Evolutionary conservation across 2,113 vertebrate genomes (phyloP).

Genomic region (Aythya baeri): DNA sequence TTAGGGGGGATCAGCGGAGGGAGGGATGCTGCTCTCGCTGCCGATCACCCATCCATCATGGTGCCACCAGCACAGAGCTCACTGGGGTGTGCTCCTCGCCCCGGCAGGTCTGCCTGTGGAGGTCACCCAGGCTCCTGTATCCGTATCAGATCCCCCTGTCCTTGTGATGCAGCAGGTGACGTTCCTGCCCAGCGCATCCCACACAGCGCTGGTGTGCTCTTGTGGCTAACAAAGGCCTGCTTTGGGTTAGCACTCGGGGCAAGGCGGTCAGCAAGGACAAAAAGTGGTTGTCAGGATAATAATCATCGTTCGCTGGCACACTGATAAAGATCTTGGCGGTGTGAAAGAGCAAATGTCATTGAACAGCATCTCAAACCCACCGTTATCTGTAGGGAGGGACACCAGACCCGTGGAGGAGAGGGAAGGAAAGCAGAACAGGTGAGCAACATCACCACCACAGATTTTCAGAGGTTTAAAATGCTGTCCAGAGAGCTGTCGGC

Average conservation of each 20-base stretch:
- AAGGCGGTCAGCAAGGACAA: neutral
- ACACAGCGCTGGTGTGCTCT: neutral
- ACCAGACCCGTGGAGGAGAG: neutral
- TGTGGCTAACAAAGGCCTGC: neutral
- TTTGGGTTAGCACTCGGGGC: neutral
- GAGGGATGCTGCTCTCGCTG: neutral
- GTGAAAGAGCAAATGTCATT: neutral
- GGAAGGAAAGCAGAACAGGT: neutral
- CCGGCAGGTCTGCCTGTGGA: neutral
- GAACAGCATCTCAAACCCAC: neutral
- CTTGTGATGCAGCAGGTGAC: neutral
- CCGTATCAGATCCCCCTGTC: no score
- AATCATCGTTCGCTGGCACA: neutral
- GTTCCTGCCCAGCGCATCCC: neutral
- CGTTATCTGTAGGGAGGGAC: neutral
- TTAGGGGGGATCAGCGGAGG: constrained; percentile 2
- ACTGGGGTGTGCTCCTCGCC: neutral
- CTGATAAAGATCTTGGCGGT: neutral
- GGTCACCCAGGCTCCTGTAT: neutral
- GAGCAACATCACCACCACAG: neutral
- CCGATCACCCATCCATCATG: neutral
- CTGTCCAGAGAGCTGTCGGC: neutral
- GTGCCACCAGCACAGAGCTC: neutral
- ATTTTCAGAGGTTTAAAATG: neutral
- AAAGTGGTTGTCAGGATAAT: neutral